These are phyloP conservation scores for Nomia melanderi DNA, from an alignment of 1,140 invertebrate genomes.

Conservation along the genomic window DNA sequence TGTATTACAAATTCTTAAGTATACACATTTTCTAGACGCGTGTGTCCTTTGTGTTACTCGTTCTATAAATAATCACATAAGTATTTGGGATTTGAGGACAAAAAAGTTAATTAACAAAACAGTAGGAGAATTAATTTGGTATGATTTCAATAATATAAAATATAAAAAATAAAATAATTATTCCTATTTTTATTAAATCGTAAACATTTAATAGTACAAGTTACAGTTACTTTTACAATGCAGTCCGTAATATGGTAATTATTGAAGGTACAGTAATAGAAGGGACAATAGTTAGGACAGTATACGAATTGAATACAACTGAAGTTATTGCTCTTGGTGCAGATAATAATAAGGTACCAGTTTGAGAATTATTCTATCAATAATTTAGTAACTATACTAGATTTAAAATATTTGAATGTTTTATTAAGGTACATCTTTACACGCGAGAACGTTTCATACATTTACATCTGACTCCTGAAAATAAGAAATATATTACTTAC, in stretches of 20 bases:
- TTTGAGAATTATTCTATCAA: not conserved
- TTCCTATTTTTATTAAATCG: not conserved
- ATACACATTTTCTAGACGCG: conserved; percentile 10
- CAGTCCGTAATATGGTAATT: conserved; percentile 16
- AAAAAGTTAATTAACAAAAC: conserved; percentile 19
- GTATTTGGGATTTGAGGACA: conserved; percentile 50
- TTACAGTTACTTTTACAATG: conserved; percentile 52
- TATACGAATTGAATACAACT: conserved; percentile 5
- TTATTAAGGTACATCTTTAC: conserved; percentile 50
- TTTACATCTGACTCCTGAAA: conserved; percentile 8
- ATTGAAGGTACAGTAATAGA: conserved; percentile 15
- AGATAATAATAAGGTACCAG: conserved; percentile 27
- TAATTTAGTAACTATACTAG: conserved; percentile 2
- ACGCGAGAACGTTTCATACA: conserved; percentile 32
- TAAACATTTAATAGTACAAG: conserved; percentile 54
- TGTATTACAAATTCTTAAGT: not conserved
- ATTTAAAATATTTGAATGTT: conserved; percentile 10
- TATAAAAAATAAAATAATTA: not conserved
- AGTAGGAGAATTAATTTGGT: conserved; percentile 57
- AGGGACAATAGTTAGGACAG: not conserved
- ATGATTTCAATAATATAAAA: conserved; percentile 16
- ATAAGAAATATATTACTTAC: not conserved
- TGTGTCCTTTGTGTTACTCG: conserved; percentile 33
- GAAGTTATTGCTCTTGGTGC: conserved; percentile 35
- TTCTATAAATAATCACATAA: conserved; percentile 40